Evolutionary conservation across 1,140 invertebrate genomes (phyloP), one percentile per base, ranked within the genome.

Genomic region (Mylabris phalerata): DNA sequence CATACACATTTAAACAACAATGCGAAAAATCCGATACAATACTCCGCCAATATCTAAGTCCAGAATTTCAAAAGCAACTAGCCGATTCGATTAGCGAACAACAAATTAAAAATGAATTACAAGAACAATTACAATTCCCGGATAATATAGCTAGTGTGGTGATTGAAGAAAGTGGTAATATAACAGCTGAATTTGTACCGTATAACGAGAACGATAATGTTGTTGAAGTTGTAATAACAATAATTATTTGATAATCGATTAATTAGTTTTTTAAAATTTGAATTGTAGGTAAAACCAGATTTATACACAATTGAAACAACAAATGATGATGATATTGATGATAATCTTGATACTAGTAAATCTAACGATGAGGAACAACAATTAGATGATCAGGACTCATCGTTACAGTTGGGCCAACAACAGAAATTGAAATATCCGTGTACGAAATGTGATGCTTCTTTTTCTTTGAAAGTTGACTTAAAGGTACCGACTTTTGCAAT

Each of bases 1-100:
- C 76, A 13, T 79, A 77, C 50, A 75, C 75, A 13, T 79, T 79
- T 59, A 78, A 78, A 66, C 72, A 77, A 49, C 69, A 71, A 49
- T 77, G 77, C 64, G 75, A 78, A 67, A 72, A 72, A 63, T 77
- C 77, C 9, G 75, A 78, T 63, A 61, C 60, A 27, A 75, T 73
- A 42, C 64, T 78, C 19, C 64, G 71, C 26, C 68, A 71, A 52
- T 74, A 67, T 45, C 55, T 72, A 4, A 69, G 65, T 38, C 59
- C 67, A n/a, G 75, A 75, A 60, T 76, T 76, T 70, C 75, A 75
- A 66, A 55, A 65, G 50, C 61, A 68, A 56, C 48, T 68, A 44
- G 42, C 62, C 7, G 55, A 67, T 45, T 40, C 62, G 5, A 50
- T 67, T 27, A n/a, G 32, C 25, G 57, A 62, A 6, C 57, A 67